phyloP scores from a whole-genome alignment of 64 coral and sea anemone species.

The Montipora foliosa region DNA sequence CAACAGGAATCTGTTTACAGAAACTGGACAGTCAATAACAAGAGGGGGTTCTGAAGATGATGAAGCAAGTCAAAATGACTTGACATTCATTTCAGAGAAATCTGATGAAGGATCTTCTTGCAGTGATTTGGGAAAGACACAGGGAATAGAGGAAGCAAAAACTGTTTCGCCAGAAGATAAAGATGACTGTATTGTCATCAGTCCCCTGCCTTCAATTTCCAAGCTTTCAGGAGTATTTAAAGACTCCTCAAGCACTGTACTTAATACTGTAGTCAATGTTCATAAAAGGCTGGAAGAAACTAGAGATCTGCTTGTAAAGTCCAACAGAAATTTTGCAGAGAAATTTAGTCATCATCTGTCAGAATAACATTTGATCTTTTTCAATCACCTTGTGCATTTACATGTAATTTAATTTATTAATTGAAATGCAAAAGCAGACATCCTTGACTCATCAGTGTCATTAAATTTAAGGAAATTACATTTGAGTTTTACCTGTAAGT shows the following conservation, averaged over 20 bases:
- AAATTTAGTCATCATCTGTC: constrained; percentile 29
- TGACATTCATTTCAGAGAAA: background rate
- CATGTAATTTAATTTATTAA: too few relatives aligned
- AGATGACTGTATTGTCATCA: constrained; percentile 25
- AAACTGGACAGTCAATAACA: background rate
- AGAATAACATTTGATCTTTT: constrained; percentile 16
- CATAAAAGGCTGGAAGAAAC: constrained; percentile 86
- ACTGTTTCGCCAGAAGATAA: background rate
- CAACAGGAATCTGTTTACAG: constrained; percentile 16
- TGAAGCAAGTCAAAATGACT: background rate
- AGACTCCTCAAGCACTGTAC: constrained; percentile 69
- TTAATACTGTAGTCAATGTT: constrained; percentile 80
- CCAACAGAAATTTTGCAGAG: constrained; percentile 73
- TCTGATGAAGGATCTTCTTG: constrained; percentile 46
- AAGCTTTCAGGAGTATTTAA: constrained; percentile 67
- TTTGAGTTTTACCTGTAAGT: too few relatives aligned
- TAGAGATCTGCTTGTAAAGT: constrained; percentile 70
- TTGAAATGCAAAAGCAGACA: too few relatives aligned
- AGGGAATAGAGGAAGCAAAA: background rate
- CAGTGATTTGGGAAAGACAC: background rate
- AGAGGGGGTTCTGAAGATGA: background rate
- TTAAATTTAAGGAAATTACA: too few relatives aligned
- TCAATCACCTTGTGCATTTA: background rate
- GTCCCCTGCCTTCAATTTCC: constrained; percentile 45
- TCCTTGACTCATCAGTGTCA: too few relatives aligned